Evolutionary conservation across 2,888 invertebrate genomes (phyloP).

Genomic region (Zonitis immaculata): DNA sequence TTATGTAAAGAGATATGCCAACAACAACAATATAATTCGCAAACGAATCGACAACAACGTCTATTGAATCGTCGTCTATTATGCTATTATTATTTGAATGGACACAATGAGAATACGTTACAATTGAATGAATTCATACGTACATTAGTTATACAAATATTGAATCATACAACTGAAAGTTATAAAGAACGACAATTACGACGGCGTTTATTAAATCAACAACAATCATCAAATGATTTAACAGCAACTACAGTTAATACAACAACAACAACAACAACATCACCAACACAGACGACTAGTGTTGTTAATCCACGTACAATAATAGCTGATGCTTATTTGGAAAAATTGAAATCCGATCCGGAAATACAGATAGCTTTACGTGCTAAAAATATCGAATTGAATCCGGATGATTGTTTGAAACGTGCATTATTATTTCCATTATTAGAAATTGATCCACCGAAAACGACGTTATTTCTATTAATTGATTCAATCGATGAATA

Average conservation of each 20-base stretch:
- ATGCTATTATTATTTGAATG: slow-evolving; percentile 84
- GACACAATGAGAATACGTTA: slow-evolving; percentile 78
- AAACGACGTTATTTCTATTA: slow-evolving; percentile 75
- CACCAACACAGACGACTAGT: slow-evolving; percentile 37
- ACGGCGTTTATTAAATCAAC: slow-evolving; percentile 38
- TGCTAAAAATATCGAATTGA: slow-evolving; percentile 76
- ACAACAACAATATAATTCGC: slow-evolving; percentile 57
- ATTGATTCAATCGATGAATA: slow-evolving; percentile 92
- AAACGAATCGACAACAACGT: slow-evolving; percentile 65
- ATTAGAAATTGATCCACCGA: slow-evolving; percentile 79
- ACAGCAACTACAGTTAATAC: too few species aligned
- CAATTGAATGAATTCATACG: slow-evolving; percentile 82
- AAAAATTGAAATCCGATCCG: slow-evolving; percentile 69
- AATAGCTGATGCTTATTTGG: slow-evolving; percentile 76
- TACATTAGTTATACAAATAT: slow-evolving; percentile 77
- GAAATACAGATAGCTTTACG: slow-evolving; percentile 75
- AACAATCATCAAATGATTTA: background rate
- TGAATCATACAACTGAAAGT: slow-evolving; percentile 61
- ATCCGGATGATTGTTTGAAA: slow-evolving; percentile 89
- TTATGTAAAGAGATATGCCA: slow-evolving; percentile 75
- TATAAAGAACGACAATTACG: slow-evolving; percentile 48
- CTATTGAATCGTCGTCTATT: slow-evolving; percentile 73
- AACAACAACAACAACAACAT: background rate
- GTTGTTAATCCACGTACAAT: slow-evolving; percentile 56
- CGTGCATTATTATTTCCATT: slow-evolving; percentile 83